phyloP scores from a whole-genome alignment of 2,797 vertebrate genomes.

The Echiichthys vipera region DNA sequence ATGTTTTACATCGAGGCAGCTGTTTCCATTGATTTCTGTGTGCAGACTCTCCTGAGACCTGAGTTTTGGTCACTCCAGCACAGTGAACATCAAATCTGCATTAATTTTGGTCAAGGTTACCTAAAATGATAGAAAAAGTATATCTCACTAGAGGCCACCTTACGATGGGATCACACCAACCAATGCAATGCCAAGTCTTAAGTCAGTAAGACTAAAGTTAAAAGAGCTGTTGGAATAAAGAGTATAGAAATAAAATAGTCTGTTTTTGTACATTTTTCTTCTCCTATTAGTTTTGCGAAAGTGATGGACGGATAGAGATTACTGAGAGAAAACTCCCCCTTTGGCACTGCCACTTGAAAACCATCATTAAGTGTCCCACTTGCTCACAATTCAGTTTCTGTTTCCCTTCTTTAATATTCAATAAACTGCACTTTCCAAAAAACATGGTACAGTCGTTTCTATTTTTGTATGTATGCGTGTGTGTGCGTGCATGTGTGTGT shows the following conservation, averaged over 20 bases:
- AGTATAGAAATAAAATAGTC: not conserved
- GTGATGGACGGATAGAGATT: not conserved
- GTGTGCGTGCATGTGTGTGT: not conserved
- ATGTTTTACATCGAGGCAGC: no score
- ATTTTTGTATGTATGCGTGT: not conserved
- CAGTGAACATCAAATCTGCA: not conserved
- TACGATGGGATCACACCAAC: no score
- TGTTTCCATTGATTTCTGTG: not conserved
- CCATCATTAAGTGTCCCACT: slow-evolving; percentile 29
- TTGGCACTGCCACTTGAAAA: slow-evolving; percentile 30
- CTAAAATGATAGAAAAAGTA: not conserved
- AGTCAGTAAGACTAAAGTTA: not conserved
- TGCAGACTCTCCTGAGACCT: not conserved
- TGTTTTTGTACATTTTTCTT: not conserved
- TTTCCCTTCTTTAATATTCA: slow-evolving; percentile 54
- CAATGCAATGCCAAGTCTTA: no score
- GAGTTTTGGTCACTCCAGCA: not conserved
- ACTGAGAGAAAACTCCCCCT: not conserved
- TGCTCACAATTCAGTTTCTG: slow-evolving; percentile 29
- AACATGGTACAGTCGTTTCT: slow-evolving; percentile 34
- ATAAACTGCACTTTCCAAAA: slow-evolving; percentile 61
- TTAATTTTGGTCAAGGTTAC: not conserved
- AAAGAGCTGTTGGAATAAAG: not conserved
- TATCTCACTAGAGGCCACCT: no score
- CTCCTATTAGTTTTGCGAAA: not conserved